Conservation (phyloP, 2,113 vertebrate species). For the Tachysurus vachellii region DNA sequence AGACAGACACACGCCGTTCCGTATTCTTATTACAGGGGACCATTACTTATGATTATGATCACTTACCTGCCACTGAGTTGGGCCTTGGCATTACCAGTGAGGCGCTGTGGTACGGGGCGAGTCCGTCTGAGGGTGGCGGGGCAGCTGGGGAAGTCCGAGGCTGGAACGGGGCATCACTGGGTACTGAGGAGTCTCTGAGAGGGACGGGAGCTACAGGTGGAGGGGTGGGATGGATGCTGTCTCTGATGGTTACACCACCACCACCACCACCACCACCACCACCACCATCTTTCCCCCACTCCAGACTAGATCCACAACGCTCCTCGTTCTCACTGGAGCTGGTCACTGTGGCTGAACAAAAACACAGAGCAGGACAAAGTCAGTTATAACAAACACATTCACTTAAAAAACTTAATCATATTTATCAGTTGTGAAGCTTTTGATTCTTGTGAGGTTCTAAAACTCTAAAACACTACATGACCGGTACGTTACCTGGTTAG, state of each 20-base stretch:
- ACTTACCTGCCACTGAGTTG: conserved; percentile 96
- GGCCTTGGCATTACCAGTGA: conserved; percentile 90
- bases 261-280: conserved; percentile 61
- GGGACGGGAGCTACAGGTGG: conserved; percentile 77
- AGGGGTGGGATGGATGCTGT: conserved; percentile 69
- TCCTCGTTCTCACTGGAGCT: conserved; percentile 98
- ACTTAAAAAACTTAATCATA: not conserved
- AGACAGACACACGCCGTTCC: too few species aligned
- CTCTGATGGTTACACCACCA: conserved; percentile 63
- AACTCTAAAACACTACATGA: not conserved
- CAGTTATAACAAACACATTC: not conserved
- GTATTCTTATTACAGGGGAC: too few species aligned
- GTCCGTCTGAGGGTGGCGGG: conserved; percentile 52
- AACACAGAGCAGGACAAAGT: conserved; percentile 14
- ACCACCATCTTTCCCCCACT: conserved; percentile 86
- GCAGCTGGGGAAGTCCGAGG: conserved; percentile 59
- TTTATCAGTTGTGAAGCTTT: not conserved
- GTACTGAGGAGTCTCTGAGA: conserved; percentile 71
- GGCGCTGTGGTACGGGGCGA: conserved; percentile 68
- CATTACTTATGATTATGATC: too few species aligned
- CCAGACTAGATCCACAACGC: conserved; percentile 88
- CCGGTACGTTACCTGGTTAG: conserved; percentile 12
- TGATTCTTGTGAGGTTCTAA: not conserved
- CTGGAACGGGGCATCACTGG: conserved; percentile 59
- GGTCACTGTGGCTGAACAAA: conserved; percentile 81